Evolutionary conservation across 1,140 invertebrate species (phyloP).

Genomic region (Trichonephila inaurata): DNA sequence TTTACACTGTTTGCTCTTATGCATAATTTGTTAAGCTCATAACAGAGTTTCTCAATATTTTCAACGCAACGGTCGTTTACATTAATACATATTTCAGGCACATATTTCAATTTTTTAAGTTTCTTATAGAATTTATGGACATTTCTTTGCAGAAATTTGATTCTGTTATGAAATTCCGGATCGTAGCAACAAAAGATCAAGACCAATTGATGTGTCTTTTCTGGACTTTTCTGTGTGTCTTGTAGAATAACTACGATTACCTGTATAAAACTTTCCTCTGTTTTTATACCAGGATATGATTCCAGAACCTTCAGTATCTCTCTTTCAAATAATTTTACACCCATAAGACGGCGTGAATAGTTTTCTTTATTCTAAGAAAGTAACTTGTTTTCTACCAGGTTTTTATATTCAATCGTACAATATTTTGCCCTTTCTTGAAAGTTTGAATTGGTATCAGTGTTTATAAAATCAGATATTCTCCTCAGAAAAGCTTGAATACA

Average conservation of each 20-base stretch:
- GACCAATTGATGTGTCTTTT: background rate
- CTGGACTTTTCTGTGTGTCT: background rate
- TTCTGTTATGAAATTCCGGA: too few relatives aligned
- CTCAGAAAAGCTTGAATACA: too few relatives aligned
- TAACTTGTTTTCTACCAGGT: too few relatives aligned
- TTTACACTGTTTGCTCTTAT: too few relatives aligned
- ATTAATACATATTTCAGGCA: background rate
- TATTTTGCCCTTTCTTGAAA: too few relatives aligned
- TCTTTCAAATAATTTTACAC: background rate
- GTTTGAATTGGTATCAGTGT: too few relatives aligned
- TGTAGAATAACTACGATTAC: background rate
- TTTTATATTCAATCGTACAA: too few relatives aligned
- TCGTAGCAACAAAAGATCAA: too few relatives aligned
- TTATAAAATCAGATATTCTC: too few relatives aligned
- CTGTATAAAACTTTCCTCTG: background rate
- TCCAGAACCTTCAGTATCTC: background rate
- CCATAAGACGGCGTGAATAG: background rate
- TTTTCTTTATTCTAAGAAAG: background rate
- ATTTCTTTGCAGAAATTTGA: too few relatives aligned
- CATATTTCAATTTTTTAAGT: background rate
- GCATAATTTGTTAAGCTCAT: background rate
- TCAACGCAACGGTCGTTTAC: background rate
- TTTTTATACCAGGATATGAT: background rate
- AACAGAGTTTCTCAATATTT: background rate
- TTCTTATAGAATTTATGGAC: background rate